Evolutionary conservation across 2,888 invertebrate genomes (phyloP).

Genomic region (Lamellibrachia columna): DNA sequence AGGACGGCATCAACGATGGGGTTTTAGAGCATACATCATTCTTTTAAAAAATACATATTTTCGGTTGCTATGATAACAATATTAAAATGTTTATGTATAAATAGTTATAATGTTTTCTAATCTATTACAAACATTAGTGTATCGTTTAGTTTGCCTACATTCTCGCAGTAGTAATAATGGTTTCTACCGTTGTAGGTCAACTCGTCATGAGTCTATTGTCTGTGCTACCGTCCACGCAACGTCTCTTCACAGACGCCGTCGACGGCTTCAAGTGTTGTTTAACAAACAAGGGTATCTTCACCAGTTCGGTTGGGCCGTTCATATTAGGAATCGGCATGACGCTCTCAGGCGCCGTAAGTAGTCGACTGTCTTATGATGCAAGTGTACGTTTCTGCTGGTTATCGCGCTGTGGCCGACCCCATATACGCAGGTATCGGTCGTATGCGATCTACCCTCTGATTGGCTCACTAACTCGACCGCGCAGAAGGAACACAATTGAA

Average conservation of each 20-base stretch:
- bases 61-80: not conserved
- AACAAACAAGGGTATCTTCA: conserved; percentile 48
- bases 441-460: too few relatives aligned
- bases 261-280: conserved; percentile 46
- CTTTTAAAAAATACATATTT: not conserved
- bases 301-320: conserved; percentile 49
- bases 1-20: too few relatives aligned
- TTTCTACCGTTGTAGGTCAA: conserved; percentile 45
- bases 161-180: not conserved
- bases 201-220: conserved; percentile 49
- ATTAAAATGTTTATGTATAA: not conserved
- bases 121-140: not conserved
- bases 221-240: conserved; percentile 45
- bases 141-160: not conserved
- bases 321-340: conserved; percentile 57
- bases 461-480: too few relatives aligned
- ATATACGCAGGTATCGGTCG: not conserved
- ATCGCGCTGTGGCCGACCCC: not conserved
- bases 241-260: conserved; percentile 42
- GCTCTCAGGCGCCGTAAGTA: conserved; percentile 55
- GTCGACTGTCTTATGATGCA: not conserved
- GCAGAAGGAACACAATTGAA: too few relatives aligned
- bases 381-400: not conserved
- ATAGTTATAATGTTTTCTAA: not conserved
- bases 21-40: too few relatives aligned